A percentile compares a stretch with the other conserved stretches of the same genome.
These are phyloP conservation scores for Trogon surrucura DNA, from an alignment of 2,113 vertebrate genomes.

Conservation along the genomic window DNA sequence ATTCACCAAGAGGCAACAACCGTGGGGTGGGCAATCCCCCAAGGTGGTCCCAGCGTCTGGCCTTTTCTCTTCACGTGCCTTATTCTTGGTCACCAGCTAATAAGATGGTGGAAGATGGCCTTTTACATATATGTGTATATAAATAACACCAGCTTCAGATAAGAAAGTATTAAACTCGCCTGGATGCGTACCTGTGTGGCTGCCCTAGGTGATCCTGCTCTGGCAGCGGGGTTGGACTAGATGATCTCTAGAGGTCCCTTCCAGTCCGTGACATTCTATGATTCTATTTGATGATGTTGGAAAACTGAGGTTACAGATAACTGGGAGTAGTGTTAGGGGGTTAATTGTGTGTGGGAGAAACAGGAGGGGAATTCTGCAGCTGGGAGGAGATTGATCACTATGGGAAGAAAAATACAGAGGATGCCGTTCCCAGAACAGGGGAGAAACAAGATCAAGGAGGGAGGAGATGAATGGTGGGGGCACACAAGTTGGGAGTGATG, in stretches of 20 bases:
- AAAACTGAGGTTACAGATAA: background rate
- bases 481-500: background rate
- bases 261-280: too few species aligned
- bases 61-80: background rate
- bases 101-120: background rate
- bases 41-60: background rate
- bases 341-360: background rate
- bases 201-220: too few species aligned
- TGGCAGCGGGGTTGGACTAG: too few species aligned
- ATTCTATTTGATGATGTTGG: background rate
- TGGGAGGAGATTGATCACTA: background rate
- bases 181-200: too few species aligned
- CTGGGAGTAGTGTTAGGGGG: background rate
- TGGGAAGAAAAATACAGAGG: background rate
- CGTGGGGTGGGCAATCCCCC: background rate
- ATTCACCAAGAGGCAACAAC: background rate
- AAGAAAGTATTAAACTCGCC: background rate
- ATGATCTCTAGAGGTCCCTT: too few species aligned
- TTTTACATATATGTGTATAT: background rate
- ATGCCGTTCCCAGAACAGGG: background rate
- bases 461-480: background rate
- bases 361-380: background rate
- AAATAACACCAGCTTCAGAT: constrained; percentile 7
- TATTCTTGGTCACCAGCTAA: background rate
- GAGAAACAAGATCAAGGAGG: background rate